Evolutionary conservation across 1,140 invertebrate genomes (phyloP).

Genomic region (Helicorthomorpha holstii): DNA sequence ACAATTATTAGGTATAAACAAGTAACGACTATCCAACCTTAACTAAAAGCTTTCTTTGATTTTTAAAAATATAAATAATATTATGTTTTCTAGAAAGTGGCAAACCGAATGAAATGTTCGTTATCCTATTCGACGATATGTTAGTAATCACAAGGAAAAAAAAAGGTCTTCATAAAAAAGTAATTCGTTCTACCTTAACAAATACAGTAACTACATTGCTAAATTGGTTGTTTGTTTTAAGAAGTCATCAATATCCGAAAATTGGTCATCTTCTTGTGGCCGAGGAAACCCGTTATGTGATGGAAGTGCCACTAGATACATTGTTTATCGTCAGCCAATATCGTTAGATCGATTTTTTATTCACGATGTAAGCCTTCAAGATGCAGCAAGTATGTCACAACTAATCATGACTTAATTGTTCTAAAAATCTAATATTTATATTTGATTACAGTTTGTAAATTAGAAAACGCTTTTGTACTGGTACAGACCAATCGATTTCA

Average conservation of each 20-base stretch:
- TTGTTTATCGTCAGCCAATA: constrained; percentile 46
- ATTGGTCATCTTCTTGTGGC: constrained; percentile 29
- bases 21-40: background rate
- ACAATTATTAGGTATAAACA: constrained; percentile 30
- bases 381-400: constrained; percentile 29
- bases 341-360: constrained; percentile 46
- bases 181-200: constrained; percentile 14
- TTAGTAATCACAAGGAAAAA: constrained; percentile 46
- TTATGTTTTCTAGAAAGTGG: constrained; percentile 29
- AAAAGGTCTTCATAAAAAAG: constrained; percentile 39
- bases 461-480: constrained; percentile 38
- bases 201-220: background rate
- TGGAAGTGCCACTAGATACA: constrained; percentile 32
- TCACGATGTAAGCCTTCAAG: constrained; percentile 40
- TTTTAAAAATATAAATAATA: constrained; percentile 14
- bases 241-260: constrained; percentile 36
- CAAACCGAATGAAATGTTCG: constrained; percentile 38
- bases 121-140: constrained; percentile 53
- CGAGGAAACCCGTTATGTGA: constrained; percentile 19
- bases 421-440: constrained; percentile 14
- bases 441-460: constrained; percentile 29
- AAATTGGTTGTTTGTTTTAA: constrained; percentile 12
- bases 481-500: constrained; percentile 41
- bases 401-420: constrained; percentile 1
- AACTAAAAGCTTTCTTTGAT: constrained; percentile 7